These are phyloP conservation scores for Acromyrmex heyeri DNA, from an alignment of 1,140 invertebrate genomes.

Conservation along the genomic window DNA sequence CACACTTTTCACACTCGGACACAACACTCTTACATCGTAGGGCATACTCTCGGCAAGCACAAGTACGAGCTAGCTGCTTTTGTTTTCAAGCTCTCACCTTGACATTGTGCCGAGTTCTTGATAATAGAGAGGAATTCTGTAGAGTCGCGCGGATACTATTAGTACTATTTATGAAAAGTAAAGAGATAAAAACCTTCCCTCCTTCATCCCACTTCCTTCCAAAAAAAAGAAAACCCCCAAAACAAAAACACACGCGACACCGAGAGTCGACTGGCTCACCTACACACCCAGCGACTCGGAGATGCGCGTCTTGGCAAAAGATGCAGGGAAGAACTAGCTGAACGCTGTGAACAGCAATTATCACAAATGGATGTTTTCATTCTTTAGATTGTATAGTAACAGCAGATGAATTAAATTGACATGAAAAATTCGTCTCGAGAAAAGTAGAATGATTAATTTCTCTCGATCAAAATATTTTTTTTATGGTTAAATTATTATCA, in stretches of 20 bases:
- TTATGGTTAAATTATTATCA: neutral
- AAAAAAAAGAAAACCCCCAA: constrained; percentile 57
- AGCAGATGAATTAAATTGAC: neutral
- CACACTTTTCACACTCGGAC: neutral
- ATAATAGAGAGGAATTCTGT: constrained; percentile 29
- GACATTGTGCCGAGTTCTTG: constrained; percentile 23
- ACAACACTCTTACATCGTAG: constrained; percentile 1
- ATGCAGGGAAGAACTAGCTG: neutral
- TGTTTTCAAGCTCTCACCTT: constrained; percentile 17
- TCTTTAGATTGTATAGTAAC: neutral
- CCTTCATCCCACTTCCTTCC: neutral
- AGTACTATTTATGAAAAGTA: constrained; percentile 70
- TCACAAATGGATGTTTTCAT: constrained; percentile 32
- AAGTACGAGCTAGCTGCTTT: constrained; percentile 22
- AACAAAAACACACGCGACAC: constrained; percentile 70
- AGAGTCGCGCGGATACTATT: constrained; percentile 45
- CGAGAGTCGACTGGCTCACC: constrained; percentile 40
- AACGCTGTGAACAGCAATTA: neutral
- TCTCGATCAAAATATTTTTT: neutral
- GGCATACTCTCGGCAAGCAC: constrained; percentile 23
- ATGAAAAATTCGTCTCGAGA: neutral
- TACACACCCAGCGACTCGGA: constrained; percentile 25
- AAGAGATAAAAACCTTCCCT: constrained; percentile 65
- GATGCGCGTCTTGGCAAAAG: constrained; percentile 20
- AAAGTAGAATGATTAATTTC: neutral